phyloP scores from a whole-genome alignment of 2,113 vertebrate species.

The Mesocricetus auratus region DNA sequence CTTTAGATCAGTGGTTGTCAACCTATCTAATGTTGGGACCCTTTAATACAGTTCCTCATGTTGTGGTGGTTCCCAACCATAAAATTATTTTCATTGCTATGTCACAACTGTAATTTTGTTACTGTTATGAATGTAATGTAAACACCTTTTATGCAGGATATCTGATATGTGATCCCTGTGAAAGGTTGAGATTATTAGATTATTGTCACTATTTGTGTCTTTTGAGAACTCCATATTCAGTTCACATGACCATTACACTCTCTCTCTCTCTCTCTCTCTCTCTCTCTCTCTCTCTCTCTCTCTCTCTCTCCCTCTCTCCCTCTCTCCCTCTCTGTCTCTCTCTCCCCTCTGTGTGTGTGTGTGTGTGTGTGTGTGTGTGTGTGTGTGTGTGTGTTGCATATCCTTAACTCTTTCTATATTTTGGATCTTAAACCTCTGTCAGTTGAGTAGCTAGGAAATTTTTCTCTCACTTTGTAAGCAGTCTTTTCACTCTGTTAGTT shows the following conservation, averaged over 20 bases:
- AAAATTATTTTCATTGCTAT: background rate
- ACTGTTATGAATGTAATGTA: background rate
- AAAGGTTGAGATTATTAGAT: background rate
- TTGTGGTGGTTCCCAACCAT: background rate
- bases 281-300: too few relatives aligned
- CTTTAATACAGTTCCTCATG: background rate
- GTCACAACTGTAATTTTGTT: background rate
- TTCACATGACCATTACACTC: too few relatives aligned
- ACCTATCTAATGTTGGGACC: background rate
- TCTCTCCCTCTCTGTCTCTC: too few relatives aligned
- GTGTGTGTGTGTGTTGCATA: background rate
- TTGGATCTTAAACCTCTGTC: background rate
- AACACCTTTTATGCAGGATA: background rate
- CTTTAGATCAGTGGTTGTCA: background rate
- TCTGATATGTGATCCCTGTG: background rate
- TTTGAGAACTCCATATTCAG: background rate
- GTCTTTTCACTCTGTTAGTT: background rate
- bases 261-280: too few relatives aligned
- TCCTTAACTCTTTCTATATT: background rate
- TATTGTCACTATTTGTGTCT: background rate
- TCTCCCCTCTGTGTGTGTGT: too few relatives aligned
- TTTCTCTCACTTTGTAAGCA: background rate
- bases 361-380: background rate
- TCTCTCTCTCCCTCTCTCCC: too few relatives aligned
- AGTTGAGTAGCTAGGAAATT: background rate